Percentiles rank a stretch among this genome's conserved stretches.
Conservation (phyloP, 2,113 vertebrate genomes). For the Cynocephalus volans region DNA sequence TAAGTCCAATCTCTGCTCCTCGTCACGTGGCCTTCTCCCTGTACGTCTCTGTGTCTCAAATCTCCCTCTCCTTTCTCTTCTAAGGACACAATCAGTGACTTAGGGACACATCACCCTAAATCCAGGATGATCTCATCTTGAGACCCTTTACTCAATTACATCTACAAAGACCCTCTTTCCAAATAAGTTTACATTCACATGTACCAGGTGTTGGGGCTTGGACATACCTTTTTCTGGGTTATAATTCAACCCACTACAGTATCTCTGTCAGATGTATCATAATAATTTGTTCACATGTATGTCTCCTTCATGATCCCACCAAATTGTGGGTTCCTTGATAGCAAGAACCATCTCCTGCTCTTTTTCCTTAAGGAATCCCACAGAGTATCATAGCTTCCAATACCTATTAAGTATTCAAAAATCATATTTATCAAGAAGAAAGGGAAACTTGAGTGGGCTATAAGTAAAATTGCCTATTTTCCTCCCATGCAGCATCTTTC, state of each 20-base stretch:
- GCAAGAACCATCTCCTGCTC: background rate
- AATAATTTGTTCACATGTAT: background rate
- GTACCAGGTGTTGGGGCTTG: background rate
- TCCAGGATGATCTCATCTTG: background rate
- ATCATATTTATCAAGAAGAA: background rate
- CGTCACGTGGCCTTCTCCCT: background rate
- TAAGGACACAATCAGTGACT: background rate
- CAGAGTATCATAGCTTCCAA: background rate
- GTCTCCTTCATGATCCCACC: background rate
- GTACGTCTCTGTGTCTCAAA: background rate
- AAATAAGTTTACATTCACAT: background rate
- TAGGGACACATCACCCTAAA: background rate
- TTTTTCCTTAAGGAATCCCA: background rate
- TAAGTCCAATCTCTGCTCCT: background rate
- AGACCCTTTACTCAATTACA: background rate
- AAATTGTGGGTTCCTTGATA: background rate
- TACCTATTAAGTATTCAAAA: background rate
- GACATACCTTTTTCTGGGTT: background rate
- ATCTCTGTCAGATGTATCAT: background rate
- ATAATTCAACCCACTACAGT: background rate
- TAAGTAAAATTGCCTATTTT: background rate
- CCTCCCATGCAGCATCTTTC: background rate
- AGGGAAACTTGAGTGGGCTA: background rate
- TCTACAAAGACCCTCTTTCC: slow-evolving; percentile 12
- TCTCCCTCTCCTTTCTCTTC: background rate